A percentile compares a stretch with the other conserved stretches of the same genome.
phyloP scores from a whole-genome alignment of 37 sponge, comb jelly and placozoan species.

The Sycon ciliatum region DNA sequence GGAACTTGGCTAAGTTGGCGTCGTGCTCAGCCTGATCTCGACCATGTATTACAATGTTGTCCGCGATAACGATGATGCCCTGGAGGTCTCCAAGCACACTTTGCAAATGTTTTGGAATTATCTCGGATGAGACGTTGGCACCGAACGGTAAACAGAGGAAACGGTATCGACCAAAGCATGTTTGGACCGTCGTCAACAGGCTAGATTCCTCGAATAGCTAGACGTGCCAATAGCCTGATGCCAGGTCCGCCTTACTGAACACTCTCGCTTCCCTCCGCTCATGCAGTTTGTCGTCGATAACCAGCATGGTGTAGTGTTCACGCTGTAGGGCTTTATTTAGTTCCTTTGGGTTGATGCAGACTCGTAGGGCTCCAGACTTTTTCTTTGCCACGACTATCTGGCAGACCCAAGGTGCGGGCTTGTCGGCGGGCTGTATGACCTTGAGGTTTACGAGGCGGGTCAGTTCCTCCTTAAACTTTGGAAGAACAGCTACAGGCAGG shows the following conservation, averaged over 20 bases:
- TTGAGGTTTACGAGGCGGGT: too few relatives aligned
- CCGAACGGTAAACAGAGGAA: conserved; percentile 41
- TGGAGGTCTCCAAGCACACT: conserved; percentile 20
- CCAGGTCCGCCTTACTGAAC: conserved; percentile 32
- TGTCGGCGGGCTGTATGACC: conserved; percentile 16
- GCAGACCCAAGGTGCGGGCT: conserved; percentile 40
- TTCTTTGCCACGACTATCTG: conserved; percentile 21
- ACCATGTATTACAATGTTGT: conserved; percentile 29
- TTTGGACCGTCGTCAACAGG: conserved; percentile 48
- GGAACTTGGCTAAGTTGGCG: conserved; percentile 28
- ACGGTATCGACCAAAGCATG: conserved; percentile 22
- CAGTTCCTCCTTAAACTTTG: too few relatives aligned
- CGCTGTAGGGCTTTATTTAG: conserved; percentile 32
- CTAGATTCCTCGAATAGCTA: conserved; percentile 17
- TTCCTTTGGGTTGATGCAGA: conserved; percentile 36
- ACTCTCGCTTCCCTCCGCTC: conserved; percentile 25
- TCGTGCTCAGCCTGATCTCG: too few relatives aligned
- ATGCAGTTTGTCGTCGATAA: conserved; percentile 26
- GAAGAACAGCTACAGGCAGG: too few relatives aligned
- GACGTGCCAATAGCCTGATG: conserved; percentile 42
- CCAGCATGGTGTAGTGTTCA: conserved; percentile 25
- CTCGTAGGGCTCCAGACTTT: conserved; percentile 5
- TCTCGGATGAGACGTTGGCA: conserved; percentile 32
- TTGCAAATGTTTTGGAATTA: conserved; percentile 36
- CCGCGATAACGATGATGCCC: conserved; percentile 23